Percentiles rank a stretch among this genome's conserved stretches.
phyloP scores from a whole-genome alignment of 2,888 invertebrate genomes.

The Meghimatium bilineatum region DNA sequence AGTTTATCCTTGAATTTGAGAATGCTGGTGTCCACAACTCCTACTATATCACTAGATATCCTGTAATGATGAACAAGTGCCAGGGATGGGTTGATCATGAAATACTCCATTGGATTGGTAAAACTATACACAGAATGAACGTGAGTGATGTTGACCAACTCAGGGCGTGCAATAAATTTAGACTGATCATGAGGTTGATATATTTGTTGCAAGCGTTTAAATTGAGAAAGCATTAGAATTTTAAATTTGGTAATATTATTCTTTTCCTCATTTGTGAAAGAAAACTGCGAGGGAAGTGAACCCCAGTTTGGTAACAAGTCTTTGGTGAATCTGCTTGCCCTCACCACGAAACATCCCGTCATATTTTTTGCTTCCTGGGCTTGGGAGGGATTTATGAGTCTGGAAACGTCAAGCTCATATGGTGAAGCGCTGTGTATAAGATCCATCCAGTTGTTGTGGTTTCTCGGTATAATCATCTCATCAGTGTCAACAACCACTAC shows the following conservation, averaged over 20 bases:
- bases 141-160: neutral
- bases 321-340: neutral
- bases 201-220: neutral
- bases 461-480: slow-evolving; percentile 3
- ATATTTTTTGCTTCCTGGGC: no score
- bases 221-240: neutral
- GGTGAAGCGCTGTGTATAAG: neutral
- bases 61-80: slow-evolving; percentile 2
- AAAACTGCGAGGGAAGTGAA: neutral
- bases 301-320: neutral
- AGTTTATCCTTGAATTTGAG: neutral
- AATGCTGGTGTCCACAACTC: neutral
- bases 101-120: neutral
- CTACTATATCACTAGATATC: neutral
- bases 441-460: neutral
- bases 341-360: neutral
- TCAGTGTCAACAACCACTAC: slow-evolving; percentile 27
- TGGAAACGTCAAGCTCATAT: neutral
- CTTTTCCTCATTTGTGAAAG: neutral
- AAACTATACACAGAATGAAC: neutral
- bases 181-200: neutral
- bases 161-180: slow-evolving; percentile 23
- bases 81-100: neutral
- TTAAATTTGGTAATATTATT: neutral
- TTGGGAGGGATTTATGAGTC: neutral